Evolutionary conservation across 2,888 invertebrate genomes (phyloP), one percentile per base, ranked within the genome.

Genomic region (Aleiodes alternator): DNA sequence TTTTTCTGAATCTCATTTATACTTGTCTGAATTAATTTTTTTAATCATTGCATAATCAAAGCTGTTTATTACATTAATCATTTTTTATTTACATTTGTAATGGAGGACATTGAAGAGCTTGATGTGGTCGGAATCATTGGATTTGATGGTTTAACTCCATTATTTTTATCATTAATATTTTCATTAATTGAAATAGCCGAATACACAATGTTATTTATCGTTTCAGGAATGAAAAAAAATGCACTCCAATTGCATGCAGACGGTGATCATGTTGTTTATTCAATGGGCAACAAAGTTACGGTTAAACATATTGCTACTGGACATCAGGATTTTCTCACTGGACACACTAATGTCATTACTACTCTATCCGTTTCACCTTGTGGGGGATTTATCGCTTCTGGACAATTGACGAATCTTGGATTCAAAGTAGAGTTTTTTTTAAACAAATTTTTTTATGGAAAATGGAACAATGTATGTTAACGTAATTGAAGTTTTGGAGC

Each of bases 401-500:
- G 98, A 0, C 97, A 98, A 90, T 93, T 95, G 53, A 97, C 96
- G 86, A 95, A 97, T 85, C 95, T 96, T 89, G 98, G 98, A 4
- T 97, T 97, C 88, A 96, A 95, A 88, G 94, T 94, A 75, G 69
- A 9, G 6, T 34, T 34, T 34, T 50, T 66, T 16, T 69, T 55
- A 50, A 51, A 72, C 6, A n/a, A n/a, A n/a, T 3, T 6, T 34
- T 34, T 34, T 23, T 23, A 23, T 23, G 23, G 23, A 23, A 23
- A 23, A 23, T 23, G 23, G 23, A 34, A 34, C 34, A 6, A 34
- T 34, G 34, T 34, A 2, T 34, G 1, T 34, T 6, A 6, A 34
- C 3, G 23, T 23, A 23, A 23, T 23, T 1, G 23, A 23, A 23
- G 23, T 23, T 23, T 23, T 23, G 23, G 23, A 23, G 23, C 23